Conservation (phyloP, 2,113 vertebrate genomes). For the Oxyruncus cristatus region DNA sequence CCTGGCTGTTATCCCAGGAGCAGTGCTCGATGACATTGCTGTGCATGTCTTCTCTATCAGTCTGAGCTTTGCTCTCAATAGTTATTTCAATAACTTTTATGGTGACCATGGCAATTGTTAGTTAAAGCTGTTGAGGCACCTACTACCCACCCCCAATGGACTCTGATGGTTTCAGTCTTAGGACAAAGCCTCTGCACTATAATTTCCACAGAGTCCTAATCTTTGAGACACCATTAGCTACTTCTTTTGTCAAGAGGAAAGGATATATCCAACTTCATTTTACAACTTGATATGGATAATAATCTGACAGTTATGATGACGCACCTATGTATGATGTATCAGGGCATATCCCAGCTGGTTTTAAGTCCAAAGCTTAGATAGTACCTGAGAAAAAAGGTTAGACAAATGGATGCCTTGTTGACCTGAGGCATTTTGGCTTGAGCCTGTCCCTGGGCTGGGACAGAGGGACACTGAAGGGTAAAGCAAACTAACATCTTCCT, state of each 20-base stretch:
- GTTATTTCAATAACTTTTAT: not conserved
- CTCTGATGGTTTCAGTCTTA: not conserved
- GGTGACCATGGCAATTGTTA: not conserved
- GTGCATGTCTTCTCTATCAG: not conserved
- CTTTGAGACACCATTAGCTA: not conserved
- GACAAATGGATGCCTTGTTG: not conserved
- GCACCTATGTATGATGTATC: not conserved
- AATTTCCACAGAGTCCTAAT: not conserved
- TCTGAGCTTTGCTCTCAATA: not conserved
- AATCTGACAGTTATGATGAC: not conserved
- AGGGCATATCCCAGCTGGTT: not conserved
- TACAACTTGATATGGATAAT: not conserved
- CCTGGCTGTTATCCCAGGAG: constrained; percentile 8
- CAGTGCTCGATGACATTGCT: not conserved
- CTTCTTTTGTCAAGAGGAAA: not conserved
- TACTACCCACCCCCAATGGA: not conserved
- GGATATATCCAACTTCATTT: not conserved
- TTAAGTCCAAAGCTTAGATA: not conserved
- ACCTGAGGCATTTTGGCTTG: not conserved
- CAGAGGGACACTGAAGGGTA: not conserved
- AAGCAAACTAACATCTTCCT: not conserved
- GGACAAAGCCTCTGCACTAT: not conserved
- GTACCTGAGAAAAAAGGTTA: not conserved
- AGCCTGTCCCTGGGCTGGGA: not conserved
- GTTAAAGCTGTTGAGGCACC: not conserved